phyloP scores from a whole-genome alignment of 2,113 vertebrate species.

The Syrrhaptes paradoxus region DNA sequence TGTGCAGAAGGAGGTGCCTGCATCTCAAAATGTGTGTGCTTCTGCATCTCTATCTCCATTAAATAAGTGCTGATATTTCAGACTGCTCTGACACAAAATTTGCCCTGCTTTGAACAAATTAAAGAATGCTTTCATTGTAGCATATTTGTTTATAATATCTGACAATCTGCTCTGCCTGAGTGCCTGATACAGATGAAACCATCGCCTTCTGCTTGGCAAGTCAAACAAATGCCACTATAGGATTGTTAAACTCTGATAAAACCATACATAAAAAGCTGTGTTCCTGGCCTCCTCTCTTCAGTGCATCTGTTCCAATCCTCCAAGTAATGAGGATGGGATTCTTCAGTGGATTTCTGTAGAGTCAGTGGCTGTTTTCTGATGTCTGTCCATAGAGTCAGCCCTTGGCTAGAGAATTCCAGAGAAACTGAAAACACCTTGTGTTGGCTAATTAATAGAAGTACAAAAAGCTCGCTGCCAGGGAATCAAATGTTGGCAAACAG shows the following conservation, averaged over 20 bases:
- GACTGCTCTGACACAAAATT: not conserved
- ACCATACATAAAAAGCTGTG: constrained; percentile 30
- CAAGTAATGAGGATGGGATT: not conserved
- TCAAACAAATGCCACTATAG: not conserved
- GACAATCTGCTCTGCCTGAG: constrained; percentile 31
- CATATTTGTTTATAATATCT: constrained; percentile 59
- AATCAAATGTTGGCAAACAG: constrained; percentile 48
- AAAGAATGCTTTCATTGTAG: constrained; percentile 30
- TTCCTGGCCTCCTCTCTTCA: not conserved
- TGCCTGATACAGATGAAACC: constrained; percentile 26
- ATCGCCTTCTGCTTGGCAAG: constrained; percentile 48
- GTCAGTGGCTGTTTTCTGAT: not conserved
- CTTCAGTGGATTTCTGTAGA: not conserved
- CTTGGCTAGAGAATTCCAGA: constrained; percentile 6
- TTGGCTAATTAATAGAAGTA: constrained; percentile 35
- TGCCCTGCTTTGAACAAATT: constrained; percentile 11
- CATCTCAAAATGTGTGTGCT: not conserved
- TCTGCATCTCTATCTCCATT: not conserved
- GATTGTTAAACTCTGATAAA: constrained; percentile 35
- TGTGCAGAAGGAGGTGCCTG: not conserved
- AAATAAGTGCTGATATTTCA: not conserved
- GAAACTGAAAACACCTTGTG: constrained; percentile 4
- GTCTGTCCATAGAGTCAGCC: not conserved
- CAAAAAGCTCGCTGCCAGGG: constrained; percentile 14
- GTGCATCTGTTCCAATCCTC: constrained; percentile 19